phyloP scores from a whole-genome alignment of 2,797 vertebrate genomes.

The Sciurus vulgaris region DNA sequence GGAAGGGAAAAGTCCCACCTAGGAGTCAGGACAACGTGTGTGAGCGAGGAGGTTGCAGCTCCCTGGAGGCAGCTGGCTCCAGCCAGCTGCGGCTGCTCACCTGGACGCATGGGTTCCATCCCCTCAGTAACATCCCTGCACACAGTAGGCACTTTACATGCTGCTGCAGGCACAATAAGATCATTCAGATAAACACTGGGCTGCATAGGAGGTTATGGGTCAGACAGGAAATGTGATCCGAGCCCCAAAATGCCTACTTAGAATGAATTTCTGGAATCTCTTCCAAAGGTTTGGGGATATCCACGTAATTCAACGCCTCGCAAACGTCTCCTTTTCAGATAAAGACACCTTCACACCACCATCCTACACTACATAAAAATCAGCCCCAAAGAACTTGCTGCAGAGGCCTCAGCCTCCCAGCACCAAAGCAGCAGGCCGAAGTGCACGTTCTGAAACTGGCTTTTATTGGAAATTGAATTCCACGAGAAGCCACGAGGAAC shows the following conservation, averaged over 20 bases:
- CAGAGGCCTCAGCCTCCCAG: not conserved
- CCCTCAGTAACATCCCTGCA: not conserved
- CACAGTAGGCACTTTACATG: not conserved
- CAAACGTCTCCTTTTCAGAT: not conserved
- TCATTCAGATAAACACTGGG: not conserved
- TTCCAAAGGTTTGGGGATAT: slow-evolving; percentile 6
- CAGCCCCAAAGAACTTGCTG: not conserved
- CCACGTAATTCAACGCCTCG: not conserved
- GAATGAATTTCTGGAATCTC: not conserved
- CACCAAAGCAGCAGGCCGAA: not conserved
- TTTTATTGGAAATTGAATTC: not conserved
- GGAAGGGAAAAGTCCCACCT: not conserved
- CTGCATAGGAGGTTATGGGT: not conserved
- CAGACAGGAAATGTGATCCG: not conserved
- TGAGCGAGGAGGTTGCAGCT: not conserved
- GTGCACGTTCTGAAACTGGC: not conserved
- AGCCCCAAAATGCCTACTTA: not conserved
- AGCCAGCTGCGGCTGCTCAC: not conserved
- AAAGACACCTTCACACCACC: not conserved
- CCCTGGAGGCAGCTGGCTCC: not conserved
- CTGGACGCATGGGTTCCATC: not conserved
- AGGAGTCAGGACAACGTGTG: not conserved
- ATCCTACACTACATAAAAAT: not conserved
- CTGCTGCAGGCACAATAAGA: not conserved
- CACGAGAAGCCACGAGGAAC: slow-evolving; percentile 1